Evolutionary conservation across 2,113 vertebrate genomes (phyloP), one percentile per base, ranked within the genome.

Genomic region (Pelodiscus sinensis): DNA sequence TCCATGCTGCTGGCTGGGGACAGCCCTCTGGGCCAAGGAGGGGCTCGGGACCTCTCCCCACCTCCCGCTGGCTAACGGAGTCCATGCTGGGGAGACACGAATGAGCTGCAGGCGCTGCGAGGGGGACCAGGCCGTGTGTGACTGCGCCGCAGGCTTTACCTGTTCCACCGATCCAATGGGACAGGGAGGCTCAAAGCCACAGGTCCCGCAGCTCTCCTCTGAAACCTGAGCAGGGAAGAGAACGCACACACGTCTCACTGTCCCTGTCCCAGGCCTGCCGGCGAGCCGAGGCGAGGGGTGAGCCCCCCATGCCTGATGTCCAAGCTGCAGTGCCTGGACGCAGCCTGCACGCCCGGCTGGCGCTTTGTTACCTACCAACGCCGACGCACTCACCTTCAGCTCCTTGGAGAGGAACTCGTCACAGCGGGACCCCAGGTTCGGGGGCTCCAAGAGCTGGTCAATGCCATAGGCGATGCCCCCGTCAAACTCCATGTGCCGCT

Each of bases 401-500:
- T 96, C 90, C 86, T 21, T 91, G n/a, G 96, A 96, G 91, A 92
- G 89, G 44, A 98, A 88, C 52, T 77, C 93, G 84, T 99, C 99
- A 86, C 99, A 99, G 79, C 98, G 98, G 12, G 99, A 98, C 54
- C 99, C 99, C 80, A 99, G 97, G 56, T 98, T 98, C 0, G 98
- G 98, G 1, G 99, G 99, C 95, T 99, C 99, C 96, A 99, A 84
- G 27, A 99, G 94, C 57, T 98, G 98, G 62, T 99, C 97, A 1
- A 99, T 99, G 90, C 99, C 99, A 16, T 98, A 97, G 25, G 99
- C 99, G 73, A 99, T 31, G 56, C 99, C 99, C 19, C 97, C 98
- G 12, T 92, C 85, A 95, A 99, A 99, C 78, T 89, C 84, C 97
- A 99, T 93, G 96, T 98, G 96, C 55, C 99, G 98, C 81, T 99